Evolutionary conservation across 2,797 vertebrate species (phyloP).

Genomic region (Capromys pilorides): DNA sequence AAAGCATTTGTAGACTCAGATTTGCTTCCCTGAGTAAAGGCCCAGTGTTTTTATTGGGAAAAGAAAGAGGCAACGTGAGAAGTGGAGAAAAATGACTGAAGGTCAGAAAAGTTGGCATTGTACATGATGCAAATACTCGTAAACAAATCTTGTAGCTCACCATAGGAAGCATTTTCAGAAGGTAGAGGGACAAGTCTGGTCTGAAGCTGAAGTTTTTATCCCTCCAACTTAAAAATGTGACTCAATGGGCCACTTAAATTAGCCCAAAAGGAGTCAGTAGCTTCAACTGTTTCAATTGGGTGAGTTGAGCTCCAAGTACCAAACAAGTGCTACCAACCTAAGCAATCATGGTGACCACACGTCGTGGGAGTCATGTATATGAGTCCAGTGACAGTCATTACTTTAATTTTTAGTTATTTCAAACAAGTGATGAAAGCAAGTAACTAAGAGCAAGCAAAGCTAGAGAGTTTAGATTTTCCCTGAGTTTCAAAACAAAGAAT

Average conservation of each 20-base stretch:
- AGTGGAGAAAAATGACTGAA: too few species aligned
- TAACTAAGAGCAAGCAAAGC: not conserved
- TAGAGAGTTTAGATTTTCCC: not conserved
- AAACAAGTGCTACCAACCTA: not conserved
- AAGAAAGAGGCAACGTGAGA: too few species aligned
- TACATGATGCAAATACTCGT: too few species aligned
- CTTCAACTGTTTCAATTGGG: not conserved
- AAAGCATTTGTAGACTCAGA: too few species aligned
- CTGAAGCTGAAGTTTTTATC: not conserved
- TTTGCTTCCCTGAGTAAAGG: not conserved
- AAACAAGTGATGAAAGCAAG: not conserved
- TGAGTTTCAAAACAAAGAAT: not conserved
- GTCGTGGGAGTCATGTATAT: not conserved
- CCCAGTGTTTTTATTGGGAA: not conserved
- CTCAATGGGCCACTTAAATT: rapidly evolving
- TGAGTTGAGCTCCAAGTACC: not conserved
- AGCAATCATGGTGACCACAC: not conserved
- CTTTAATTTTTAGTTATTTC: not conserved
- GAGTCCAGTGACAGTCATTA: not conserved
- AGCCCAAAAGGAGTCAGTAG: not conserved
- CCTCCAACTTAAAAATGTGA: not conserved
- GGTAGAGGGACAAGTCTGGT: not conserved
- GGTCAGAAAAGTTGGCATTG: not conserved
- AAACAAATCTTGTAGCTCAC: not conserved
- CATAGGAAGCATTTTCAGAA: not conserved